Evolutionary conservation across 2,797 vertebrate genomes (phyloP).

Genomic region (Neopelma chrysocephalum): DNA sequence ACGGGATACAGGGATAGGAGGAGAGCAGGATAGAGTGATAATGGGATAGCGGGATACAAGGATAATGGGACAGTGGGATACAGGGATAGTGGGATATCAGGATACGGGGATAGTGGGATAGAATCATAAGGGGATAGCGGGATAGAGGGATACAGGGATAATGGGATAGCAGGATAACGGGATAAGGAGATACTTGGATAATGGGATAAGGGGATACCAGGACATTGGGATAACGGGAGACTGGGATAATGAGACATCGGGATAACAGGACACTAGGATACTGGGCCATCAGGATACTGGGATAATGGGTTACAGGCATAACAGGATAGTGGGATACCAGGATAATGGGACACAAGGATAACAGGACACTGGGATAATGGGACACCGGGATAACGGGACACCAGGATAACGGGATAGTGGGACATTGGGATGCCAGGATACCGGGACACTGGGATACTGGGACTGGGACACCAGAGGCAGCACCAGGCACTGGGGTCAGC

Average conservation of each 20-base stretch:
- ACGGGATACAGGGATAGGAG: accelerated
- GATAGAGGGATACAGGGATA: neutral
- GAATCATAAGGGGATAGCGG: neutral
- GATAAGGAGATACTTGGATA: too few relatives aligned
- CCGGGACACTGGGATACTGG: neutral
- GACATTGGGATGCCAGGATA: neutral
- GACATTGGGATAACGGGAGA: accelerated
- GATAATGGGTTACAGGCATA: neutral
- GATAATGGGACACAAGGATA: neutral
- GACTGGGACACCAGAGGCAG: neutral
- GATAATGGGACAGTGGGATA: neutral
- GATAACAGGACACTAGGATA: neutral
- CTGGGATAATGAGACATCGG: accelerated
- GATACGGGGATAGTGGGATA: too few relatives aligned
- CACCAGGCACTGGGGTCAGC: neutral
- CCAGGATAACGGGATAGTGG: neutral
- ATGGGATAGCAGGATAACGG: accelerated
- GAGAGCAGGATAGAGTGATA: accelerated
- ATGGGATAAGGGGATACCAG: accelerated
- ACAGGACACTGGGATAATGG: neutral
- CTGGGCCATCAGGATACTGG: neutral
- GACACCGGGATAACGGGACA: neutral
- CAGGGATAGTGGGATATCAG: accelerated
- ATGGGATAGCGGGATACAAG: neutral
- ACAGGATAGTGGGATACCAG: neutral